Evolutionary conservation across 2,888 invertebrate genomes (phyloP).

Genomic region (Onchidella celtica): DNA sequence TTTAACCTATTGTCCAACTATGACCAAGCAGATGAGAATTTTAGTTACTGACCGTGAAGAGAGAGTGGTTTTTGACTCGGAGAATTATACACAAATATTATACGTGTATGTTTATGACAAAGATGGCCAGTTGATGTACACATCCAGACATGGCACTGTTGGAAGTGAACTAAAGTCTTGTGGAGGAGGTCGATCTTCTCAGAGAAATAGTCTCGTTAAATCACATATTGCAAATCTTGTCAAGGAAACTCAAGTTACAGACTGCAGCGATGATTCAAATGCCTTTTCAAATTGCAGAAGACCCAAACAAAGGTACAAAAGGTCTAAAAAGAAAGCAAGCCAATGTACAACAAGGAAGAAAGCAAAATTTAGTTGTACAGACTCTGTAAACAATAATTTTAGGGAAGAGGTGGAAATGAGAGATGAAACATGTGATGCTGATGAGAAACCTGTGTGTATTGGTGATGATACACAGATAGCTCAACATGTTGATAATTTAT

Average conservation of each 20-base stretch:
- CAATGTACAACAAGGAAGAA: not conserved
- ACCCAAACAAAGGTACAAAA: not conserved
- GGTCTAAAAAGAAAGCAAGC: not conserved
- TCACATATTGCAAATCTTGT: not conserved
- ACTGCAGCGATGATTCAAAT: not conserved
- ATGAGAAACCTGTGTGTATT: too few relatives aligned
- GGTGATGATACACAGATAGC: too few relatives aligned
- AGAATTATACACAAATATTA: not conserved
- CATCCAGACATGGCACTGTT: not conserved
- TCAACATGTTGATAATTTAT: not conserved
- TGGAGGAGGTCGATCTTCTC: too few relatives aligned
- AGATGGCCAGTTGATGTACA: not conserved
- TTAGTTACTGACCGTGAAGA: constrained; percentile 2
- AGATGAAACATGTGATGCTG: not conserved
- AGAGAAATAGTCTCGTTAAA: not conserved
- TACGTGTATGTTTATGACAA: not conserved
- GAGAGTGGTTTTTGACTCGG: not conserved
- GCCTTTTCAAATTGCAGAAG: not conserved
- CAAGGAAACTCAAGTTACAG: not conserved
- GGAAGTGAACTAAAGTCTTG: too few relatives aligned
- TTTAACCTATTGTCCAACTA: too few relatives aligned
- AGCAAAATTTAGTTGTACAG: not conserved
- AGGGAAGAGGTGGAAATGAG: not conserved
- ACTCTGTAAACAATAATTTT: not conserved
- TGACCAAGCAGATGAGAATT: not conserved